A percentile compares a stretch with the other conserved stretches of the same genome.
phyloP scores from a whole-genome alignment of 2,113 vertebrate genomes.

The Erpornis zantholeuca region DNA sequence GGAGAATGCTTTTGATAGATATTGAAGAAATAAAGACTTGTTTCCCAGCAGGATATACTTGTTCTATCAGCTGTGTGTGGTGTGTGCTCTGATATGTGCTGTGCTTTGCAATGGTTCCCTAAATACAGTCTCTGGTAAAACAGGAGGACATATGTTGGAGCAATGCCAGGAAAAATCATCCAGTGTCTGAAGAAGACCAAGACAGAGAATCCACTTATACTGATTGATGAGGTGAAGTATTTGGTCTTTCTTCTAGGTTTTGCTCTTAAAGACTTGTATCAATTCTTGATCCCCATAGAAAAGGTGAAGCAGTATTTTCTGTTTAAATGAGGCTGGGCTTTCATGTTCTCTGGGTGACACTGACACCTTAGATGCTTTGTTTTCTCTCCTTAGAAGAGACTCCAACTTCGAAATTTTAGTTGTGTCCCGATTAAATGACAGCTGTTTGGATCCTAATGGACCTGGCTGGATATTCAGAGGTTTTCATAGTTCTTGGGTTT shows the following conservation, averaged over 20 bases:
- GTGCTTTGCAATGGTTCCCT: background rate
- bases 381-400: background rate
- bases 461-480: background rate
- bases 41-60: background rate
- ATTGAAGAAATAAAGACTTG: background rate
- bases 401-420: background rate
- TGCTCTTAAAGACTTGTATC: background rate
- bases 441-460: background rate
- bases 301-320: background rate
- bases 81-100: background rate
- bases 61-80: background rate
- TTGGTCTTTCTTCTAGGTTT: background rate
- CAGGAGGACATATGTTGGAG: slow-evolving; percentile 96
- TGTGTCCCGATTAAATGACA: background rate
- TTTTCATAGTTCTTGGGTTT: background rate
- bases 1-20: background rate
- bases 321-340: background rate
- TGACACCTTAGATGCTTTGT: background rate
- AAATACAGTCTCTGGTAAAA: background rate
- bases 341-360: background rate
- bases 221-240: slow-evolving; percentile 90
- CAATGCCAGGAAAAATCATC: slow-evolving; percentile 98
- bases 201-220: slow-evolving; percentile 92
- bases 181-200: slow-evolving; percentile 99
- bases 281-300: background rate